phyloP scores from a whole-genome alignment of 2,888 invertebrate genomes.

The Andrena fulva region DNA sequence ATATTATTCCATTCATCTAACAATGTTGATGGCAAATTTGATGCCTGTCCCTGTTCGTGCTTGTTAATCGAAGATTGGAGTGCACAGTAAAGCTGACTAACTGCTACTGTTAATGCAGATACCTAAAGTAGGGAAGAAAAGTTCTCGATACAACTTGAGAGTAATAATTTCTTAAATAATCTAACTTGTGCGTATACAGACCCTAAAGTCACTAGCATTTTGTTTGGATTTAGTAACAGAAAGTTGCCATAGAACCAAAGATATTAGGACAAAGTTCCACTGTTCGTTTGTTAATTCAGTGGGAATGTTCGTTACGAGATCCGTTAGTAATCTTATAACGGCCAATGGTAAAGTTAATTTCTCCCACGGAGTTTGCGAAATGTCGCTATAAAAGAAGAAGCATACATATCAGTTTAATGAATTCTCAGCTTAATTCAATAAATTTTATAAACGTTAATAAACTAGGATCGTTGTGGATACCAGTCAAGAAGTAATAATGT shows the following conservation, averaged over 20 bases:
- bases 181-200: constrained; percentile 72
- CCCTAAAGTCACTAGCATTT: constrained; percentile 86
- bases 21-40: constrained; percentile 82
- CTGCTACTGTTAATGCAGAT: constrained; percentile 84
- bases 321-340: constrained; percentile 76
- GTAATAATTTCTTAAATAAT: background rate
- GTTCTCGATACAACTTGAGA: background rate
- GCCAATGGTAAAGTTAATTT: constrained; percentile 75
- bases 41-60: constrained; percentile 81
- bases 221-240: constrained; percentile 84
- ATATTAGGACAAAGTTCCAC: constrained; percentile 92
- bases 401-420: constrained; percentile 12
- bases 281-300: constrained; percentile 84
- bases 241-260: constrained; percentile 89
- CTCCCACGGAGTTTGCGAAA: constrained; percentile 73
- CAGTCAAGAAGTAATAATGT: constrained; percentile 71
- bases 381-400: constrained; percentile 69
- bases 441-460: constrained; percentile 12
- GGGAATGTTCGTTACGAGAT: constrained; percentile 73
- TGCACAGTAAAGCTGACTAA: constrained; percentile 86
- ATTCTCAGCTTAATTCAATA: background rate
- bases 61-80: constrained; percentile 85
- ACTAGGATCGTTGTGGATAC: constrained; percentile 56
- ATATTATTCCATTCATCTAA: constrained; percentile 92
- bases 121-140: constrained; percentile 55